Base-by-base conservation (phyloP, 2,797 vertebrate genomes). In the Syngnathus rostellatus region DNA sequence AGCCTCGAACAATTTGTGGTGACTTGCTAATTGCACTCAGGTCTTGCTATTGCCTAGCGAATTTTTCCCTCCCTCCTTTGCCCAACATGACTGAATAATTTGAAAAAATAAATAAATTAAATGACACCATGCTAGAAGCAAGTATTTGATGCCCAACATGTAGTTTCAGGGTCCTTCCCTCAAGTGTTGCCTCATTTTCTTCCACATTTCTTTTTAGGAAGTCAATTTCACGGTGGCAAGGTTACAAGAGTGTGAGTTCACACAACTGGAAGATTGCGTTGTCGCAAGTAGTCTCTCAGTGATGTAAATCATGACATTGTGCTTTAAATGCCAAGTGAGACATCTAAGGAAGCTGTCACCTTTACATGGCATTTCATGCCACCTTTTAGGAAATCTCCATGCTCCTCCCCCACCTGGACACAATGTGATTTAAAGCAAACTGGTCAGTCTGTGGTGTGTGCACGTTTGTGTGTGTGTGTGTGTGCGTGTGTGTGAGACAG, bases 301-400 rank as follows among this genome's bases (percentile, higher is more conserved):
- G 43, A 59, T 63, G 3, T 48, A 40, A 72, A 69, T 23, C n/a
- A 37, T 21, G 65, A 64, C 19, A 65, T 57, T 63, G 57, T 45
- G 59, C 14, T 25, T 10, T 57, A 39, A 70, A 71, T 58, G 65
- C 43, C n/a, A 64, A 73, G 65, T 3, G 45, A 67, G 23, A 70
- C 53, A 50, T 68, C 51, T 23, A 19, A 64, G 59, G 53, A 57
- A 63, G 43, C 60, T 45, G 41, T 48, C 45, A 50, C 62, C 62
- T 63, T 63, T 63, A 23, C 60, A 8, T 45, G 60, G 43, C 60
- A 62, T 45, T 62, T 62, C 41, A 45, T 21, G 41, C 60, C 39
- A 61, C 59, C 59, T 61, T 41, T 61, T 16, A 41, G 25, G 55
- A 57, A 57, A 19, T 61, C 11, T 54, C 53, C 53, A 25, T 23